Evolutionary conservation across 2,888 invertebrate genomes (phyloP).

Genomic region (Lithophane socia): DNA sequence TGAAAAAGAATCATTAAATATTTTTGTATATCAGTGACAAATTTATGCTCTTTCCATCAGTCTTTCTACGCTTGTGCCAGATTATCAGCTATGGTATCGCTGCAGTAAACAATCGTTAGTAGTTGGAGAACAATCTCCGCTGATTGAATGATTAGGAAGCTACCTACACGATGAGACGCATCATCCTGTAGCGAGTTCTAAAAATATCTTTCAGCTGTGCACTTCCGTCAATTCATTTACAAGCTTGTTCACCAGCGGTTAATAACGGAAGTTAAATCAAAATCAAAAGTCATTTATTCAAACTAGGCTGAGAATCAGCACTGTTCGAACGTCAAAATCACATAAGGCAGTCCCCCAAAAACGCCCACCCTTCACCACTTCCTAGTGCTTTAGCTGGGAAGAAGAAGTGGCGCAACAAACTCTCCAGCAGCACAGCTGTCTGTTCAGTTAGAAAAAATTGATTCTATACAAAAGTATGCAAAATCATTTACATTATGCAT

Average conservation of each 20-base stretch:
- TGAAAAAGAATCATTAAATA: not conserved
- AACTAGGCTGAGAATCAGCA: too few relatives aligned
- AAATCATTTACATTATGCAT: too few relatives aligned
- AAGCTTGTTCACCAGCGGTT: not conserved
- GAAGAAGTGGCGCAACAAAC: too few relatives aligned
- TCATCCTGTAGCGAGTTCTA: slow-evolving; percentile 22
- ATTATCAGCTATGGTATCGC: not conserved
- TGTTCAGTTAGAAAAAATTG: too few relatives aligned
- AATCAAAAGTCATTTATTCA: too few relatives aligned
- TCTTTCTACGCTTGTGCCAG: not conserved
- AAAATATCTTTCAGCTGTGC: slow-evolving; percentile 30
- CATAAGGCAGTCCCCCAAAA: too few relatives aligned
- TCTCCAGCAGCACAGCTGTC: too few relatives aligned
- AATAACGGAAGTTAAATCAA: not conserved
- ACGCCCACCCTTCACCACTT: too few relatives aligned
- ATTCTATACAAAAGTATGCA: too few relatives aligned
- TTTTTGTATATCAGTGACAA: not conserved
- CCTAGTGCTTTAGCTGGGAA: too few relatives aligned
- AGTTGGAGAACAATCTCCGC: slow-evolving; percentile 11
- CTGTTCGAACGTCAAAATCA: too few relatives aligned
- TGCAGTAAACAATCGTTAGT: not conserved
- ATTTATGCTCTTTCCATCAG: not conserved
- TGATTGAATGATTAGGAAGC: slow-evolving; percentile 27
- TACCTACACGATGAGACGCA: not conserved
- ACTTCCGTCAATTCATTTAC: slow-evolving; percentile 21